These are phyloP conservation scores for Drosophila virilis DNA, from an alignment of 1,140 invertebrate genomes.

Conservation along the genomic window DNA sequence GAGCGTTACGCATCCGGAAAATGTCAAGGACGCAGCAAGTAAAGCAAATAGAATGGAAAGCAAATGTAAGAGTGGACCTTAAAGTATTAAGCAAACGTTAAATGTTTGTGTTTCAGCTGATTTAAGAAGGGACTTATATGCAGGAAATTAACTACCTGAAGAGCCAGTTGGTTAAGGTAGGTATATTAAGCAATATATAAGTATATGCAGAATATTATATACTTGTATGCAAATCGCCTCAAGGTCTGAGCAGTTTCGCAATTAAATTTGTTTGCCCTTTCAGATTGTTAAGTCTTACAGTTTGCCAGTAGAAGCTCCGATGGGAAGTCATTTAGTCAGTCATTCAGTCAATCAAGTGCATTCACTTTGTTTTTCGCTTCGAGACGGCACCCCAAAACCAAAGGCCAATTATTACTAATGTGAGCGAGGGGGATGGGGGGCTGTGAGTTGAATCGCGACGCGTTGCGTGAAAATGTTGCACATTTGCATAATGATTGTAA, in stretches of 20 bases:
- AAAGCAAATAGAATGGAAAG: slow-evolving; percentile 12
- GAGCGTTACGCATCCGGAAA: slow-evolving; percentile 61
- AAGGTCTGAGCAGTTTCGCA: slow-evolving; percentile 29
- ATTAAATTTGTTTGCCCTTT: slow-evolving; percentile 37
- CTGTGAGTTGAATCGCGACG: slow-evolving; percentile 36
- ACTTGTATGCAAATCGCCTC: slow-evolving; percentile 33
- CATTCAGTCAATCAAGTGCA: slow-evolving; percentile 27
- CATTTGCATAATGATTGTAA: slow-evolving; percentile 80
- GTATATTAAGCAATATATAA: neutral
- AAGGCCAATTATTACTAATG: slow-evolving; percentile 15
- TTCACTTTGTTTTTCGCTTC: slow-evolving; percentile 15
- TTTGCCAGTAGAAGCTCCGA: slow-evolving; percentile 5
- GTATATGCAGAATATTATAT: neutral
- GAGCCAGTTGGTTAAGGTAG: neutral
- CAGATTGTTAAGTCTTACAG: slow-evolving; percentile 19
- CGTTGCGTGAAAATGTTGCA: slow-evolving; percentile 62
- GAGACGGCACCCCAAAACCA: slow-evolving; percentile 6
- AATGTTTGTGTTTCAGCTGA: slow-evolving; percentile 11
- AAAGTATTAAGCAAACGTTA: slow-evolving; percentile 28
- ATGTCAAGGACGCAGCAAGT: slow-evolving; percentile 60
- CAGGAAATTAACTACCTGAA: slow-evolving; percentile 28
- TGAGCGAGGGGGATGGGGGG: neutral
- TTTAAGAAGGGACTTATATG: slow-evolving; percentile 5
- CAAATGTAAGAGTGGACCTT: slow-evolving; percentile 1
- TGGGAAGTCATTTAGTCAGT: slow-evolving; percentile 6